Conservation (phyloP, 1,140 invertebrate species). For the Hyles euphorbiae region DNA sequence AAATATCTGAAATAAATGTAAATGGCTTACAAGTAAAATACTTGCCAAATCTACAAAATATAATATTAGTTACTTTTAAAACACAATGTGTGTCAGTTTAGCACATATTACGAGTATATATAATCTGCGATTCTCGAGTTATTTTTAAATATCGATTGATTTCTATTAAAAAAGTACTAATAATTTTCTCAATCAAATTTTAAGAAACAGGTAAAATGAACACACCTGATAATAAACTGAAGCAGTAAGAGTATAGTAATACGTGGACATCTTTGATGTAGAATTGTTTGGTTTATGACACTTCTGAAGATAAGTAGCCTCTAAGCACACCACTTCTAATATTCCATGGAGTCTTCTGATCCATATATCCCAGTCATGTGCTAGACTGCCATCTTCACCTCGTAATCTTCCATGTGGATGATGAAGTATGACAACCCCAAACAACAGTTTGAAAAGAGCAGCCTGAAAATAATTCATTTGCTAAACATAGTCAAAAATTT, state of each 20-base stretch:
- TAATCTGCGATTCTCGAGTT: too few relatives aligned
- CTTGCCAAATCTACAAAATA: too few relatives aligned
- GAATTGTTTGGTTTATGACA: conserved; percentile 31
- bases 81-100: too few relatives aligned
- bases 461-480: conserved; percentile 32
- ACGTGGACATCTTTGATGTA: conserved; percentile 18
- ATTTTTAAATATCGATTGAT: too few relatives aligned
- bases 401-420: conserved; percentile 38
- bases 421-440: conserved; percentile 39
- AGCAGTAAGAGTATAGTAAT: conserved; percentile 46
- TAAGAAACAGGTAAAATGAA: not conserved
- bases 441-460: conserved; percentile 42
- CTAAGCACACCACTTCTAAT: conserved; percentile 50
- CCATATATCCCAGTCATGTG: conserved; percentile 46
- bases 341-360: conserved; percentile 49
- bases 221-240: conserved; percentile 51
- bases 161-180: too few relatives aligned
- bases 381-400: conserved; percentile 38
- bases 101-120: too few relatives aligned
- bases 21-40: too few relatives aligned
- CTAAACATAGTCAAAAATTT: not conserved
- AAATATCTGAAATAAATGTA: conserved; percentile 3
- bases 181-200: too few relatives aligned
- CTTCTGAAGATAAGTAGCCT: conserved; percentile 46
- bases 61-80: too few relatives aligned